A percentile compares a stretch with the other conserved stretches of the same genome.
Conservation (phyloP, 2,888 invertebrate genomes). For the Gerris lacustris region DNA sequence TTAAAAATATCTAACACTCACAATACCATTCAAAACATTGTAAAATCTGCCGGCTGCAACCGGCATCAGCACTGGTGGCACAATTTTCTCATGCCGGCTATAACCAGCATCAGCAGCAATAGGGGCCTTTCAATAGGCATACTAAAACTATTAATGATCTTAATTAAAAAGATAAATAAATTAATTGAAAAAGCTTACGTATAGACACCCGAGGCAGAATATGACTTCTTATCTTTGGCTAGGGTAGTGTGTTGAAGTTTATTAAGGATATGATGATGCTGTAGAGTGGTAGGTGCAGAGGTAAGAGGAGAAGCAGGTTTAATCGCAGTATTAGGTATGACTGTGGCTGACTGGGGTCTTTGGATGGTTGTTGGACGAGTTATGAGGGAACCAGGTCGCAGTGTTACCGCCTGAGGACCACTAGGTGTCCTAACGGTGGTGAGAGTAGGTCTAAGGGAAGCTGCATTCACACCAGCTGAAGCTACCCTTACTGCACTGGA, state of each 20-base stretch:
- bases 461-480: not conserved
- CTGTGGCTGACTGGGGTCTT: not conserved
- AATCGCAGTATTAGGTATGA: not conserved
- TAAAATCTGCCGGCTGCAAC: too few relatives aligned
- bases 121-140: too few relatives aligned
- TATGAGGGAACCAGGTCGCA: not conserved
- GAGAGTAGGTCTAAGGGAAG: not conserved
- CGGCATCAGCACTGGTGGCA: too few relatives aligned
- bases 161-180: not conserved
- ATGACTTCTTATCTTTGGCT: conserved; percentile 56
- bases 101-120: too few relatives aligned
- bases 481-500: not conserved
- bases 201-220: conserved; percentile 43
- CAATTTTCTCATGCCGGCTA: too few relatives aligned
- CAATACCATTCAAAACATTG: too few relatives aligned
- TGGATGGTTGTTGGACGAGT: not conserved
- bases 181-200: conserved; percentile 35
- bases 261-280: not conserved
- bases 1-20: too few relatives aligned
- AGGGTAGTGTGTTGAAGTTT: not conserved
- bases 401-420: not conserved
- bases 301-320: not conserved
- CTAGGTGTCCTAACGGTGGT: conserved; percentile 1
- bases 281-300: not conserved
- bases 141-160: too few relatives aligned